Base-by-base conservation (phyloP, 2,113 vertebrate species). In the Pithys albifrons region DNA sequence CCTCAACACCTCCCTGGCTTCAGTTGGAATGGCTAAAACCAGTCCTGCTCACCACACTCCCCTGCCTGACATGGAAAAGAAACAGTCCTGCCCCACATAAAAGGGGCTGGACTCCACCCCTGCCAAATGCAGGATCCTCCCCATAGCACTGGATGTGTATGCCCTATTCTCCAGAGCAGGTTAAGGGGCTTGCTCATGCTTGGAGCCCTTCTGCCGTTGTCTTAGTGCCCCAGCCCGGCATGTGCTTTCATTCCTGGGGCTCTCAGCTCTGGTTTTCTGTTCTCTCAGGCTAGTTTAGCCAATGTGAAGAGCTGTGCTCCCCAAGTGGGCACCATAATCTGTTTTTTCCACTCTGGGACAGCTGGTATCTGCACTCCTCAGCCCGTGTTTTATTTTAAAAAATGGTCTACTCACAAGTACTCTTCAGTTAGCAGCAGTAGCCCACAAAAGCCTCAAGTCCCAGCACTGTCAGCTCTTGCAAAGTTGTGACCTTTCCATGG, bases 61-160 rank as follows among this genome's bases (percentile, higher is more conserved):
- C 27, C 48, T 67, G n/a, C n/a, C n/a, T 2, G 2, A 31, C n/a
- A 8, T 6, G 11, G 19, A 71, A 19, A 59, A 88, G 35, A 29
- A 83, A 41, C 1, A 3, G 22, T 41, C 37, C 46, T 78, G 25
- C 28, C 37, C 51, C 28, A 41, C 10, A 7, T 0, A 0, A 24
- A 25, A 73, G 31, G 24, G 27, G 15, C 18, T 1, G 2, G 29
- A 45, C n/a, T 33, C 29, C 17, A 39, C 7, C 14, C 18, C 35
- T 3, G 3, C 37, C 4, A 3, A 57, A 69, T 1, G 3, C 0
- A 0, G 25, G 19, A 7, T 61, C 19, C 12, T 77, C n/a, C 45
- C 49, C 16, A n/a, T 41, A 80, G 51, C 52, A 49, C 8, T 2
- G 62, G 28, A 22, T 17, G 3, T 4, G 11, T 12, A 9, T 2